Evolutionary conservation across 2,797 vertebrate genomes (phyloP).

Genomic region (Gorsachius magnificus): DNA sequence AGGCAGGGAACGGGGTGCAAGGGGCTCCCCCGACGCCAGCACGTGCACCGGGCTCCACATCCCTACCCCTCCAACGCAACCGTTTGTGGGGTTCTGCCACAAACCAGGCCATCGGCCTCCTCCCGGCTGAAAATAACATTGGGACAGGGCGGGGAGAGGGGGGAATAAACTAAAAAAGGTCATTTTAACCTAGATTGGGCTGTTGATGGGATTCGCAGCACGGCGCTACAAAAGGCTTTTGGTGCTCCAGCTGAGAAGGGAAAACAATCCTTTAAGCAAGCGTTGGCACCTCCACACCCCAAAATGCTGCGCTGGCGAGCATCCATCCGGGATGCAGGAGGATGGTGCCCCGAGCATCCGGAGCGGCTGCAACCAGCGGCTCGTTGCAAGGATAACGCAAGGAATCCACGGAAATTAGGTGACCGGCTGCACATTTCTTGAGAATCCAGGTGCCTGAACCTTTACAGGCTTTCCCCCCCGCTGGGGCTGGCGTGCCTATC

Average conservation of each 20-base stretch:
- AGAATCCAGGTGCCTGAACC: background rate
- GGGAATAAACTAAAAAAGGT: background rate
- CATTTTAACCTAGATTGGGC: background rate
- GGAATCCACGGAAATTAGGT: background rate
- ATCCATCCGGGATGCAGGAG: background rate
- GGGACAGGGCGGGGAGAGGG: background rate
- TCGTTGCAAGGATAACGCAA: fast-evolving
- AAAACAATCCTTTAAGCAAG: background rate
- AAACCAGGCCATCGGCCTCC: background rate
- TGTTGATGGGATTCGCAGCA: background rate
- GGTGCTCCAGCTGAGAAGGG: background rate
- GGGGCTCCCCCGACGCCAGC: background rate
- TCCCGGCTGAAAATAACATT: background rate
- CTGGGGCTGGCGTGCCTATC: fast-evolving
- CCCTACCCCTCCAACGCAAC: background rate
- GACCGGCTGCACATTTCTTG: fast-evolving
- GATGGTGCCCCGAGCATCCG: fast-evolving
- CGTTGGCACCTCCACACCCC: background rate
- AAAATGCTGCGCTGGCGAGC: fast-evolving
- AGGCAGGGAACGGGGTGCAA: background rate
- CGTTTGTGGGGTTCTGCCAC: fast-evolving
- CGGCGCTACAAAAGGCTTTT: background rate
- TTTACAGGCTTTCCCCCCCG: background rate
- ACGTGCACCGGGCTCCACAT: background rate
- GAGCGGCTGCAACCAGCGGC: fast-evolving